These are phyloP conservation scores for Crenichthys baileyi DNA, from an alignment of 2,797 vertebrate genomes.

Conservation along the genomic window DNA sequence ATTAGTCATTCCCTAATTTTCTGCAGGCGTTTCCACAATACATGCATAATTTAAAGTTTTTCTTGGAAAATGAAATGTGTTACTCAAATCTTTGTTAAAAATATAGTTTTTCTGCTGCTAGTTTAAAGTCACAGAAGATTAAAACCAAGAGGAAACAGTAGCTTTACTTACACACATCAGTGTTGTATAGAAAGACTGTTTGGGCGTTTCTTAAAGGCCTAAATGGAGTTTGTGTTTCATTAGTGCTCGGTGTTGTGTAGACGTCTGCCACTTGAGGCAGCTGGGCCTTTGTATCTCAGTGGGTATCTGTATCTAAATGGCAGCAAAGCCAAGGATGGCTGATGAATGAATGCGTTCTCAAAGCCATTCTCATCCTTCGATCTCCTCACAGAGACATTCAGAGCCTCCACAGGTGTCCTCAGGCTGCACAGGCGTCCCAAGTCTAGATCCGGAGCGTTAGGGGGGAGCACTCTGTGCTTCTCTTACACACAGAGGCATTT, in stretches of 20 bases:
- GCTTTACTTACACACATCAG: slow-evolving; percentile 15
- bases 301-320: slow-evolving; percentile 72
- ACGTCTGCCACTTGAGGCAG: slow-evolving; percentile 73
- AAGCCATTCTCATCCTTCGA: slow-evolving; percentile 39
- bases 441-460: slow-evolving; percentile 63
- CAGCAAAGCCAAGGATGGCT: slow-evolving; percentile 64
- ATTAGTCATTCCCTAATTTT: background rate
- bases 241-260: slow-evolving; percentile 66
- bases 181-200: slow-evolving; percentile 56
- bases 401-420: slow-evolving; percentile 75
- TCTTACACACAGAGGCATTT: slow-evolving; percentile 55
- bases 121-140: background rate
- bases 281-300: slow-evolving; percentile 75
- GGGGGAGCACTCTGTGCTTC: slow-evolving; percentile 44
- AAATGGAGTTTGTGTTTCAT: slow-evolving; percentile 68
- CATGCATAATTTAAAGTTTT: background rate
- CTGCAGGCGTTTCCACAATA: background rate
- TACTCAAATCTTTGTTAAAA: background rate
- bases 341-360: slow-evolving; percentile 73
- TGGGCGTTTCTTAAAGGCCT: slow-evolving; percentile 58
- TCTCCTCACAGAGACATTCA: slow-evolving; percentile 72
- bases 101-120: background rate
- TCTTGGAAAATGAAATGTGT: background rate
- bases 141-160: background rate
- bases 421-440: slow-evolving; percentile 48